Evolutionary conservation across 2,113 vertebrate genomes (phyloP), one percentile per base, ranked within the genome.

Genomic region (Dipodomys merriami): DNA sequence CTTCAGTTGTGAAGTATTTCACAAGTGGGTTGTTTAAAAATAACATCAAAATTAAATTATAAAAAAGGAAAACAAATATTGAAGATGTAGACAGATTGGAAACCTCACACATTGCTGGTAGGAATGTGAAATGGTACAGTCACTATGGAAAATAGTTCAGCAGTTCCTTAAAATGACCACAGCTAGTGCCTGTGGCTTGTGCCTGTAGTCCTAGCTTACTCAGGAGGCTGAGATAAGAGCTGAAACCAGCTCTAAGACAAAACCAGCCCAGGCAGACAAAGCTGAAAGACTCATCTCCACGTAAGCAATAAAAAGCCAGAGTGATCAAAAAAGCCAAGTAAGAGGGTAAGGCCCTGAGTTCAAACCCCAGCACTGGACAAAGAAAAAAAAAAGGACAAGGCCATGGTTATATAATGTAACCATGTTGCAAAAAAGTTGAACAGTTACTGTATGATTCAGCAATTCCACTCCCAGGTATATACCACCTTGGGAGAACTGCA

Each of bases 21-120:
- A 20, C 23, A 79, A 88, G 33, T 46, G n/a, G 18, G 8, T 62
- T 94, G 53, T 90, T 88, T 68, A 78, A 81, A 91, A 71, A n/a
- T 20, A 80, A 71, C 64, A 71, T 65, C 85, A 77, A 73, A 90
- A 60, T 78, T 84, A 83, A 88, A 88, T 67, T 64, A n/a, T 79
- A 68, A 87, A 92, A 94, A 80, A 77, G 82, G 49, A 82, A 89
- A 94, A 8, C 67, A 88, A 72, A 29, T 68, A 46, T 30, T 68
- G 33, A 79, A 67, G 49, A 74, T 71, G 16, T 72, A 15, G 64
- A 74, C 30, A 77, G 81, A 77, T 30, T 49, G n/a, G 35, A 92
- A 30, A 33, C 81, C 27, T 91, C 22, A 39, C 1, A 81, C 27
- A 15, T 81, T 86, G 79, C 79, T 92, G 57, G 15, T 80, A 65